Percentiles rank a stretch among this genome's conserved stretches.
Evolutionary conservation across 2,113 vertebrate species (phyloP).

Genomic region (Leptobrachium leishanense): DNA sequence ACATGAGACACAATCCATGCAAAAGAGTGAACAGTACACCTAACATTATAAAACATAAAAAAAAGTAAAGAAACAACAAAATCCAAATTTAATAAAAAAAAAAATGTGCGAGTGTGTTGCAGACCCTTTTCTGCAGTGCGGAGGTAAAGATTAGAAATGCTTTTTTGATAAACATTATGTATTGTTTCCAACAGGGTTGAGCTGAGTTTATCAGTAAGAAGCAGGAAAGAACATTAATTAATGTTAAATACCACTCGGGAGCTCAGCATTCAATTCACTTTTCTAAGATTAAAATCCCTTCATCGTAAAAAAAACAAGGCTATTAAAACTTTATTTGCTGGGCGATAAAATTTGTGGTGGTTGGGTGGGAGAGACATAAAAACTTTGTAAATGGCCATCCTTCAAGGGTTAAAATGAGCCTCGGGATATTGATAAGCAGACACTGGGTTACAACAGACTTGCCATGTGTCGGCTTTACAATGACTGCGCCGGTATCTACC

Average conservation of each 20-base stretch:
- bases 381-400: not conserved
- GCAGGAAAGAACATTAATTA: not conserved
- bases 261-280: not conserved
- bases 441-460: not conserved
- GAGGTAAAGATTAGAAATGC: not conserved
- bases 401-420: not conserved
- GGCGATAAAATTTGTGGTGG: not conserved
- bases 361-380: not conserved
- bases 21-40: too few relatives aligned
- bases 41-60: too few relatives aligned
- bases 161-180: not conserved
- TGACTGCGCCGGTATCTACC: not conserved
- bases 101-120: too few relatives aligned
- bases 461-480: not conserved
- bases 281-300: not conserved
- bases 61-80: too few relatives aligned
- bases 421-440: not conserved
- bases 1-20: too few relatives aligned
- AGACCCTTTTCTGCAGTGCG: not conserved
- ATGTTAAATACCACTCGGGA: not conserved
- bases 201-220: constrained; percentile 10
- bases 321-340: not conserved
- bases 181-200: not conserved
- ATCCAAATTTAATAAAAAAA: too few relatives aligned
- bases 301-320: not conserved